Percentiles rank a stretch among this genome's conserved stretches.
Evolutionary conservation across 2,797 vertebrate genomes (phyloP).

Genomic region (Melanotaenia pygmaea): DNA sequence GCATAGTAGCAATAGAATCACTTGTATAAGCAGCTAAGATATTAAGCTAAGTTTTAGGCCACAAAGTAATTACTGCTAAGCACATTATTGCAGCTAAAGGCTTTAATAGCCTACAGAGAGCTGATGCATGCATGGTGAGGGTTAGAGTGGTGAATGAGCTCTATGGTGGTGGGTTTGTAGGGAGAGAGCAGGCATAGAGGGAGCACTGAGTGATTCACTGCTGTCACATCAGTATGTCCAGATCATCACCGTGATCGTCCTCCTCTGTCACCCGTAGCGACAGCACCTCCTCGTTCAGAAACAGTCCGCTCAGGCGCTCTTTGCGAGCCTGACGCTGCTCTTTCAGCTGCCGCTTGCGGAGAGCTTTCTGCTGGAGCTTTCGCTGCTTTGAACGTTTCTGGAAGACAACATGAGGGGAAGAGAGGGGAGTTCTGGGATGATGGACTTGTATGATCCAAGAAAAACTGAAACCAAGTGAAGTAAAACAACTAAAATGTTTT

Average conservation of each 20-base stretch:
- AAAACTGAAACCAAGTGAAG: not conserved
- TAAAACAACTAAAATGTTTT: no score
- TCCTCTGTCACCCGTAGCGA: conserved; percentile 95
- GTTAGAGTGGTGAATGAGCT: conserved; percentile 22
- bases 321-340: conserved; percentile 98
- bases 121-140: conserved; percentile 23
- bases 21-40: conserved; percentile 33
- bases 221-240: conserved; percentile 97
- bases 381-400: conserved; percentile 98
- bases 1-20: conserved; percentile 9
- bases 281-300: conserved; percentile 97
- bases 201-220: conserved; percentile 88
- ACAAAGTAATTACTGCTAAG: conserved; percentile 21
- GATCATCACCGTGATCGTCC: conserved; percentile 91
- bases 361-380: conserved; percentile 97
- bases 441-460: not conserved
- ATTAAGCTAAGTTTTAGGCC: conserved; percentile 31
- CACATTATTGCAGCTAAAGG: conserved; percentile 22
- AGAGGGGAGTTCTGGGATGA: not conserved
- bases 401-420: not conserved
- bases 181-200: conserved; percentile 85
- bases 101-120: conserved; percentile 16
- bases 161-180: conserved; percentile 7
- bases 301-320: conserved; percentile 95
- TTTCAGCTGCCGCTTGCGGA: conserved; percentile 95